Evolutionary conservation across 1,140 invertebrate genomes (phyloP), one percentile per base, ranked within the genome.

Genomic region (Subanguina moxae): DNA sequence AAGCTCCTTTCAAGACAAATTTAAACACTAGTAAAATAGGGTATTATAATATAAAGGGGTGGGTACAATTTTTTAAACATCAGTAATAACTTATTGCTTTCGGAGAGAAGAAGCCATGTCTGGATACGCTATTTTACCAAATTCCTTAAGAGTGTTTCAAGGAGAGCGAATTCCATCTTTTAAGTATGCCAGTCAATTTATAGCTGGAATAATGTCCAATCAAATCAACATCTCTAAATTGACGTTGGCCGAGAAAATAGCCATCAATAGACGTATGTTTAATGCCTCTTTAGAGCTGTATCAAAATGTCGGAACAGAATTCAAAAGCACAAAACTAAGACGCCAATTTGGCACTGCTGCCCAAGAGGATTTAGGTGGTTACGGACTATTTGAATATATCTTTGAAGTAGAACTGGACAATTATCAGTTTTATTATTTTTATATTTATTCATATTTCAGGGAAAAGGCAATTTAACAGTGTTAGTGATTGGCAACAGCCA

Each of bases 191-290:
- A 52, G 23, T 15, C 3, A 15, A 25, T 52, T 52, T 21, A 3
- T 52, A n/a, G 48, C 3, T 21, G 48, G n/a, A 19, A 52, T 52
- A 19, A 7, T 25, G 8, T 25, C n/a, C 48, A 25, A 52, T 25
- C 48, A 52, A 52, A 19, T 52, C 48, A 52, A 25, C 23, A 21
- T 52, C 8, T 7, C 3, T 15, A 1, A 52, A 3, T 52, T 52
- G 48, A 52, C n/a, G 3, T 52, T 52, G 15, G 3, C 48, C 8
- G 48, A 52, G 15, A 52, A 52, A 52, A 52, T 52, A 19, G 48
- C 48, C 48, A 52, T 52, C 8, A 52, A 52, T 52, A 52, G 48
- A 25, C 48, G 48, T 25, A 52, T 52, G 48, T 52, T 52, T 15
- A 52, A 52, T 25, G 48, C 23, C 48, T 52, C 48, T 7, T 15